Base-by-base conservation (phyloP, 1,140 invertebrate species). In the Cardiocondyla obscurior region DNA sequence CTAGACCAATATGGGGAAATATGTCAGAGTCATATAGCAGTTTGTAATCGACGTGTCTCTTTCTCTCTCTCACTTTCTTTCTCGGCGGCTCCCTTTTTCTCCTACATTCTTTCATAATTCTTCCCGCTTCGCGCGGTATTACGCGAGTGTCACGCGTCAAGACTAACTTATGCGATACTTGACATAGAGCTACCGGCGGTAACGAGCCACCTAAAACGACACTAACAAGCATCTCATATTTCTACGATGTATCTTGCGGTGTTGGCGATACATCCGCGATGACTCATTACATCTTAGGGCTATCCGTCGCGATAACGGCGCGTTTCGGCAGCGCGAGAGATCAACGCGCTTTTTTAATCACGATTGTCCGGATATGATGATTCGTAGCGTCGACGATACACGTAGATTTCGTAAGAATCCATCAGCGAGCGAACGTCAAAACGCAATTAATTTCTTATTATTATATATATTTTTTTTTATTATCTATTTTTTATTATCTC, bases 181-280 rank as follows among this genome's bases (percentile, higher is more conserved):
- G 89, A 90, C 88, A 90, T 84, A 90, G 82, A 89, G 83, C 67
- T 60, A 72, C 73, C 42, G 60, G 57, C 84, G 83, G 53, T 90
- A 90, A 90, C 89, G 87, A 90, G 89, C 89, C 72, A 86, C 81
- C 85, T 85, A 85, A 86, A 90, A 89, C 83, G 84, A 89, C 77
- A 90, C 89, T 90, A 90, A 90, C 86, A 88, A 90, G 89, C 84
- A 86, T 88, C 89, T 90, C 89, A 79, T 82, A 84, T 90, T 89
- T 88, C 84, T 76, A 53, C 14, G 81, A 74, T 87, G 82, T 70
- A 88, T 86, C 82, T 58, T 51, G 65, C 49, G 53, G 46, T 85
- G 70, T 36, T 70, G 58, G 19, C 49, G 70, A 86, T 86, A 73
- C 58, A 28, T 44, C 16, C 53, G 70, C 14, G 57, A 64, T 62